Evolutionary conservation across 1,140 invertebrate genomes (phyloP).

Genomic region (Drosophila leontia): DNA sequence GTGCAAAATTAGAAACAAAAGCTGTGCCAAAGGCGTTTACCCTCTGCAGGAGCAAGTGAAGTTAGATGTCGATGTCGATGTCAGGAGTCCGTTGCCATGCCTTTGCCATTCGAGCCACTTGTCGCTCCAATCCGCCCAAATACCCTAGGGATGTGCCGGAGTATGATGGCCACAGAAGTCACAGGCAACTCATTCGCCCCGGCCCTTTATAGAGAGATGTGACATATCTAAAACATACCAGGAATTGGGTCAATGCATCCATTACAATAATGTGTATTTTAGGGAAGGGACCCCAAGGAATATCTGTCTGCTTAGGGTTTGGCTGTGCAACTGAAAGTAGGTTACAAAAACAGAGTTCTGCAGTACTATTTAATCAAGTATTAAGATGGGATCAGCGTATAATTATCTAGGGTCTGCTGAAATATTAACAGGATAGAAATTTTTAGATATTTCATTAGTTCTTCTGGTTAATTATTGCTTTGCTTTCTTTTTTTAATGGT

Average conservation of each 20-base stretch:
- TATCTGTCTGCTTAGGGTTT: not conserved
- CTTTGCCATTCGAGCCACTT: conserved; percentile 37
- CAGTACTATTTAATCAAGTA: not conserved
- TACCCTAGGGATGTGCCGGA: conserved; percentile 5
- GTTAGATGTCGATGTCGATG: conserved; percentile 33
- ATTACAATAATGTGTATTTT: conserved; percentile 7
- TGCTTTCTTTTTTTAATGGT: not conserved
- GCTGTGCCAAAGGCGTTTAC: conserved; percentile 68
- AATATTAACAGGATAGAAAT: not conserved
- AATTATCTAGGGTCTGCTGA: not conserved
- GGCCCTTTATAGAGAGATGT: conserved; percentile 1
- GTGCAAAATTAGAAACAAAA: conserved; percentile 82
- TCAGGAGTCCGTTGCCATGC: conserved; percentile 13
- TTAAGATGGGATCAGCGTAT: too few relatives aligned
- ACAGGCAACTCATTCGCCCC: not conserved
- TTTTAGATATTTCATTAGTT: not conserved
- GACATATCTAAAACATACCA: conserved; percentile 13
- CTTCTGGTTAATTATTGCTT: not conserved
- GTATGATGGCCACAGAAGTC: conserved; percentile 17
- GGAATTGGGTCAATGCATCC: conserved; percentile 20
- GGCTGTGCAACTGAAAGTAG: not conserved
- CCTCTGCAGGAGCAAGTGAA: conserved; percentile 33
- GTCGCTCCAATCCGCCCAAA: conserved; percentile 16
- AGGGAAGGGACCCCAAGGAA: not conserved
- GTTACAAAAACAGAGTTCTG: not conserved